Conservation (phyloP, 2,113 vertebrate species). For the Salvelinus sp. region DNA sequence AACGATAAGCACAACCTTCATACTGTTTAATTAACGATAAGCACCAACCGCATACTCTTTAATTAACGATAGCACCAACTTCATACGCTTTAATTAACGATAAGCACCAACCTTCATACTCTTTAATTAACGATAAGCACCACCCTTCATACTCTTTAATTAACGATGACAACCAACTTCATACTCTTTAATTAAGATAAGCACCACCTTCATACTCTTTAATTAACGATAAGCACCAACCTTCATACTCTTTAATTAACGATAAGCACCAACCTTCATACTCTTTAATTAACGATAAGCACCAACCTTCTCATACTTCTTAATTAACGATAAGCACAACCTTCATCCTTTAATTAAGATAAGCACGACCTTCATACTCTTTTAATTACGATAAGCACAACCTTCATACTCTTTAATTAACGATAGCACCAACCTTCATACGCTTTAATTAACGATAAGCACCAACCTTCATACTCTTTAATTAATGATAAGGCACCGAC, state of each 20-base stretch:
- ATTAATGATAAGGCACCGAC: slow-evolving; percentile 18
- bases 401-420: neutral
- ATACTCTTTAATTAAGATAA: neutral
- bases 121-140: no score
- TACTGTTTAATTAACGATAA: no score
- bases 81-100: neutral
- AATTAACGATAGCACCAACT: no score
- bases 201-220: neutral
- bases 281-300: slow-evolving; percentile 7
- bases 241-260: neutral
- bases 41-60: no score
- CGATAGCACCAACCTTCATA: slow-evolving; percentile 8
- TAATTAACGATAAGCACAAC: slow-evolving; percentile 13
- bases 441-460: slow-evolving; percentile 7
- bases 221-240: slow-evolving; percentile 11
- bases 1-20: no score
- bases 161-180: slow-evolving; percentile 9
- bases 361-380: no score
- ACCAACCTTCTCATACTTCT: neutral
- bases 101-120: no score
- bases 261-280: slow-evolving; percentile 10
- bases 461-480: neutral
- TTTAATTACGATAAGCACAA: no score
- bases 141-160: no score
- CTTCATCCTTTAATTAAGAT: neutral